A percentile compares a stretch with the other conserved stretches of the same genome.
These are phyloP conservation scores for Acipenser transmontanus DNA, from an alignment of 2,797 vertebrate species.

Conservation along the genomic window DNA sequence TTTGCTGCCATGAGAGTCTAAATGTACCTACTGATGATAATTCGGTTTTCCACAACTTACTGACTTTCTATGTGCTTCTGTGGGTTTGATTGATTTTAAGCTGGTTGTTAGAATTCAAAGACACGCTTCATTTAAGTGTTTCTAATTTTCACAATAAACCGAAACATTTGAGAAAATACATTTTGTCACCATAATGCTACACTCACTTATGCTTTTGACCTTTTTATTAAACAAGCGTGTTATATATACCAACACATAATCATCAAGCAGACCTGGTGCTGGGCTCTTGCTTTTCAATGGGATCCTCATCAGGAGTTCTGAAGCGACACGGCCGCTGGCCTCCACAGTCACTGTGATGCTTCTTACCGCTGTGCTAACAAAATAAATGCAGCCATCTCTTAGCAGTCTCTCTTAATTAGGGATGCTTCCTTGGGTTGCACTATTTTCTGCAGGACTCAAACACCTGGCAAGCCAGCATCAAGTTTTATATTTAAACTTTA, in stretches of 20 bases:
- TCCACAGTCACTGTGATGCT: background rate
- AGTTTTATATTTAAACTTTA: slow-evolving; percentile 37
- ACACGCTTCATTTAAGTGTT: too few relatives aligned
- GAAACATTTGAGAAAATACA: too few relatives aligned
- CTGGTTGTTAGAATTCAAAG: too few relatives aligned
- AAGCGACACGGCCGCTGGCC: background rate
- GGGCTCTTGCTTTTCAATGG: background rate
- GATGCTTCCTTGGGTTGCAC: slow-evolving; percentile 41
- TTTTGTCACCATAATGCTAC: too few relatives aligned
- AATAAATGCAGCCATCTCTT: slow-evolving; percentile 41
- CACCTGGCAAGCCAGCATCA: slow-evolving; percentile 51
- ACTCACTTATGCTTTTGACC: too few relatives aligned
- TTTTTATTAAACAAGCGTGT: too few relatives aligned
- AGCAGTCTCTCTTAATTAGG: slow-evolving; percentile 29
- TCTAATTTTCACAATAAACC: too few relatives aligned
- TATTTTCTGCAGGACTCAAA: slow-evolving; percentile 24
- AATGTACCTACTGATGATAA: too few relatives aligned
- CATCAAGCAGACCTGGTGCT: background rate
- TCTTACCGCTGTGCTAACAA: slow-evolving; percentile 14
- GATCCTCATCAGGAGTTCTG: background rate
- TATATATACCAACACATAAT: too few relatives aligned
- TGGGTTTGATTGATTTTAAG: too few relatives aligned
- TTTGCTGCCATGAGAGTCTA: slow-evolving; percentile 14
- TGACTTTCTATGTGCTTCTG: too few relatives aligned
- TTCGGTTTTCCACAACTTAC: too few relatives aligned